Conservation (phyloP, 2,113 vertebrate genomes). For the Tursiops truncatus region DNA sequence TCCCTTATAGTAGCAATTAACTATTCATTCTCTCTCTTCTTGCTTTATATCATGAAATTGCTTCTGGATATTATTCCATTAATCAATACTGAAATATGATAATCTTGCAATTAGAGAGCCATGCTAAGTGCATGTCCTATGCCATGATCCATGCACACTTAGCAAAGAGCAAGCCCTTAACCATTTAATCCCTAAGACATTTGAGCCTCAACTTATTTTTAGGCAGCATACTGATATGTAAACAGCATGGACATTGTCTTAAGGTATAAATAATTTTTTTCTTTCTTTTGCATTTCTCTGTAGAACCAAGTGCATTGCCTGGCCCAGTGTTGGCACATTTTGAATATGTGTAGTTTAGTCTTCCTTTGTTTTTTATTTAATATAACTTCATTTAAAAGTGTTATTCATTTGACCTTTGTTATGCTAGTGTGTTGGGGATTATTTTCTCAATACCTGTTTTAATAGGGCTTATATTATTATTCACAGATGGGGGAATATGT, state of each 20-base stretch:
- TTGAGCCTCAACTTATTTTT: background rate
- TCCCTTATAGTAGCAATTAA: background rate
- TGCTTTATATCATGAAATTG: background rate
- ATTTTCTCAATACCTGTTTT: constrained; percentile 1
- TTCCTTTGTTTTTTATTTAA: background rate
- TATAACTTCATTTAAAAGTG: background rate
- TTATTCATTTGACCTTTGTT: background rate
- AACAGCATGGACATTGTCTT: background rate
- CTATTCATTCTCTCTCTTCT: background rate
- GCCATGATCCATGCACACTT: background rate
- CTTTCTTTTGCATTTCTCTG: background rate
- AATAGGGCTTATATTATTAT: constrained; percentile 10
- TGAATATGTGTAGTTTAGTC: background rate
- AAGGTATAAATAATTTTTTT: background rate
- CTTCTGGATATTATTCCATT: background rate
- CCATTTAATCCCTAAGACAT: background rate
- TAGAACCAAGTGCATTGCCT: background rate
- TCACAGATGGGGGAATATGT: background rate
- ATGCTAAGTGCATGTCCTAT: background rate
- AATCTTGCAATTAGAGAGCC: background rate
- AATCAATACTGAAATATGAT: background rate
- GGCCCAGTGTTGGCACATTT: background rate
- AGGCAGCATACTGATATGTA: background rate
- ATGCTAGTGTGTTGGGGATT: background rate
- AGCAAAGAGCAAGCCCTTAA: background rate